Evolutionary conservation across 2,888 invertebrate genomes (phyloP).

Genomic region (Trilocha varians): DNA sequence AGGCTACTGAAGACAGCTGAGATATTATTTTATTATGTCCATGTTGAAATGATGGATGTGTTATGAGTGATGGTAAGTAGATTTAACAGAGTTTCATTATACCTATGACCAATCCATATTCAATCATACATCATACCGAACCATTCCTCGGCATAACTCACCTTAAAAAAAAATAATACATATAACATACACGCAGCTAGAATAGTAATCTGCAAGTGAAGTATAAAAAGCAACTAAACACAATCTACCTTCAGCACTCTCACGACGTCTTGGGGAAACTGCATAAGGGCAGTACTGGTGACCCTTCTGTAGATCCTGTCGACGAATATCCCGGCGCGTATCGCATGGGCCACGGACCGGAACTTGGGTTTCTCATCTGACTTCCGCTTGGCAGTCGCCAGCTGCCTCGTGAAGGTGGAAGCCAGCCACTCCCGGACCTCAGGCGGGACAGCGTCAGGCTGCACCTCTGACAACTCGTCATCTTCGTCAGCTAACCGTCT

Average conservation of each 20-base stretch:
- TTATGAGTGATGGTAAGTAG: no score
- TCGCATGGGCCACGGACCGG: slow-evolving; percentile 95
- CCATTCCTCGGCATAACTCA: no score
- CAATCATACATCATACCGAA: no score
- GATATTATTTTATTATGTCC: no score
- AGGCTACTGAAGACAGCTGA: no score
- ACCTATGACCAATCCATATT: no score
- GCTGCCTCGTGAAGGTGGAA: slow-evolving; percentile 93
- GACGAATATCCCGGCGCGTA: slow-evolving; percentile 96
- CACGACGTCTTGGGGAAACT: slow-evolving; percentile 90
- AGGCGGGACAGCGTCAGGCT: slow-evolving; percentile 95
- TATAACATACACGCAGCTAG: no score
- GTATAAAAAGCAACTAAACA: neutral
- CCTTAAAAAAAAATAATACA: no score
- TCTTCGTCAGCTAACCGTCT: slow-evolving; percentile 91
- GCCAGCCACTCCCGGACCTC: slow-evolving; percentile 98
- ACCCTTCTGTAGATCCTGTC: slow-evolving; percentile 92
- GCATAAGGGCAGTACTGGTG: slow-evolving; percentile 84
- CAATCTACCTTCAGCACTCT: slow-evolving; percentile 86
- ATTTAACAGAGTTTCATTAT: no score
- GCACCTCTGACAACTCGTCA: slow-evolving; percentile 96
- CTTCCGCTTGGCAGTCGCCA: slow-evolving; percentile 83
- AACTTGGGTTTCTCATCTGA: slow-evolving; percentile 90
- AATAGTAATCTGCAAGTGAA: no score
- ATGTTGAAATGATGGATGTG: no score